phyloP scores from a whole-genome alignment of 2,888 invertebrate species.

The Germaria angustata region DNA sequence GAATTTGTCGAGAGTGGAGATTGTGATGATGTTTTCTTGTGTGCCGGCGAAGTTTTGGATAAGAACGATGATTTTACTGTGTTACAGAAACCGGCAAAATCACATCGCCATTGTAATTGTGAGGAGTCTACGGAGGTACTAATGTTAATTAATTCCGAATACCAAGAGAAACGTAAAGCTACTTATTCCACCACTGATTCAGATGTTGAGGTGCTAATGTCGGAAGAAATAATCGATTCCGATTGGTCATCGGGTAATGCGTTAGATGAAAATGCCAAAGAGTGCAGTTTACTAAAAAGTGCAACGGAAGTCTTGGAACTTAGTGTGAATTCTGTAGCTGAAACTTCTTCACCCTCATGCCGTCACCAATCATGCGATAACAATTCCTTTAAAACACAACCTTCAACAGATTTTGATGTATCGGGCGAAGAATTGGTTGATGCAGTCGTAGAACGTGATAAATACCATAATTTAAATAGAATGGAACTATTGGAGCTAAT shows the following conservation, averaged over 20 bases:
- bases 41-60: constrained; percentile 58
- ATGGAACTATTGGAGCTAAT: constrained; percentile 67
- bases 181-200: constrained; percentile 69
- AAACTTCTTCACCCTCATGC: constrained; percentile 1
- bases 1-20: constrained; percentile 52
- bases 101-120: constrained; percentile 51
- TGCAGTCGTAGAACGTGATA: constrained; percentile 2
- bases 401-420: constrained; percentile 65
- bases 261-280: constrained; percentile 27
- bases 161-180: constrained; percentile 49
- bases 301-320: neutral
- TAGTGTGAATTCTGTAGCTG: neutral
- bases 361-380: constrained; percentile 22
- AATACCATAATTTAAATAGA: constrained; percentile 61
- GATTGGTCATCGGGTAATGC: constrained; percentile 69
- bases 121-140: constrained; percentile 68
- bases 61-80: constrained; percentile 67
- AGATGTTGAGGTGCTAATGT: constrained; percentile 70
- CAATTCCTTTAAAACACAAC: constrained; percentile 29
- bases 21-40: constrained; percentile 45
- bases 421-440: constrained; percentile 55
- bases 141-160: constrained; percentile 63
- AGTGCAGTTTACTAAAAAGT: constrained; percentile 3
- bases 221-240: constrained; percentile 69
- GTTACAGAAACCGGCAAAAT: constrained; percentile 48